Percentiles rank a stretch among this genome's conserved stretches.
These are phyloP conservation scores for Luscinia luscinia DNA, from an alignment of 2,797 vertebrate species.

Conservation along the genomic window DNA sequence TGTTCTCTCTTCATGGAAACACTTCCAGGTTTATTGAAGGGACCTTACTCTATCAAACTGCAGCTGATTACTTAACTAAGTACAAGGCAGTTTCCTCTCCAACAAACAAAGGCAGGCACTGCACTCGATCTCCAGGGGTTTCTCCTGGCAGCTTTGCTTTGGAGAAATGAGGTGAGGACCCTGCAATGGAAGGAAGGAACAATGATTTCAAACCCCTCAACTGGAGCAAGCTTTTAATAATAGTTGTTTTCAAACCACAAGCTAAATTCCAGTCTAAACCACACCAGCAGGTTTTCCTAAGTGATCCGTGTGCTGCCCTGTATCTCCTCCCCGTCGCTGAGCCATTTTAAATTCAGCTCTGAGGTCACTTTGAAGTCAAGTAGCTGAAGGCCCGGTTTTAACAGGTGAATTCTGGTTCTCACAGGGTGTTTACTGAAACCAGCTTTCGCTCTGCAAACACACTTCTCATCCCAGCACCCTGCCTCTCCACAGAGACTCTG, in stretches of 20 bases:
- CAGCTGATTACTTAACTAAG: conserved; percentile 2
- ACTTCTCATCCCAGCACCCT: neutral
- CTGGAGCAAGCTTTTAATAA: neutral
- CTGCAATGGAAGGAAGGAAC: neutral
- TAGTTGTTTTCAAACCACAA: conserved; percentile 35
- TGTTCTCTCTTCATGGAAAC: neutral
- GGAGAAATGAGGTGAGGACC: neutral
- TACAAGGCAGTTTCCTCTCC: neutral
- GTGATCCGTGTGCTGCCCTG: neutral
- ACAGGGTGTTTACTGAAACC: conserved; percentile 22
- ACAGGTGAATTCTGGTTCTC: conserved; percentile 62
- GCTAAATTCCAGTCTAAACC: neutral
- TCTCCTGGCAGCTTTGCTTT: neutral
- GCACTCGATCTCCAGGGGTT: neutral
- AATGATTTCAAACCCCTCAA: neutral
- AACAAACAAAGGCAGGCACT: neutral
- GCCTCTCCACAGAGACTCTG: neutral
- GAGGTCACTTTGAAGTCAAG: conserved; percentile 57
- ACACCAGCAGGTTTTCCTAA: conserved; percentile 13
- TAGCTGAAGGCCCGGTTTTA: conserved; percentile 18
- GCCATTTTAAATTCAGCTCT: conserved; percentile 24
- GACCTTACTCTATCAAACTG: neutral
- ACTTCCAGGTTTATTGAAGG: conserved; percentile 18
- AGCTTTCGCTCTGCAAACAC: neutral
- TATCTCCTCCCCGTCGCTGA: neutral